Percentiles rank a stretch among this genome's conserved stretches.
phyloP scores from a whole-genome alignment of 2,797 vertebrate genomes.

The Sebastolobus alascanus region DNA sequence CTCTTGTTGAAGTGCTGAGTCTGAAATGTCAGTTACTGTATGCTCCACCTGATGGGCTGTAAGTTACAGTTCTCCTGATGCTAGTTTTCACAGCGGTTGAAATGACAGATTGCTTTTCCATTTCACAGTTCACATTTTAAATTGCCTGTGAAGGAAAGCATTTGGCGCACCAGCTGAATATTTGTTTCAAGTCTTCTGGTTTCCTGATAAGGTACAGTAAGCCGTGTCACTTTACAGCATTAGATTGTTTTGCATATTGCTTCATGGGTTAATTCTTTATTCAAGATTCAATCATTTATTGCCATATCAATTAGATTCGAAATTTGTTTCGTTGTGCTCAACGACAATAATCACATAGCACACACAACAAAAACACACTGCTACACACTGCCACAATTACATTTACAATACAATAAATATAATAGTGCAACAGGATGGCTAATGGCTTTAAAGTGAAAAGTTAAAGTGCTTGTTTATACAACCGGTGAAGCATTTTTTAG shows the following conservation, averaged over 20 bases:
- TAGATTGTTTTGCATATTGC: conserved; percentile 1
- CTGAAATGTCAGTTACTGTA: conserved; percentile 46
- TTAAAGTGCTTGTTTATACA: too few species aligned
- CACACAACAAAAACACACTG: too few species aligned
- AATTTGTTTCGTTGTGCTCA: too few species aligned
- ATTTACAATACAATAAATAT: too few species aligned
- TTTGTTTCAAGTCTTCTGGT: conserved; percentile 32
- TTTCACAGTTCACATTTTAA: conserved; percentile 58
- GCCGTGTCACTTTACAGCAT: conserved; percentile 10
- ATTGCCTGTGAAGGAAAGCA: conserved; percentile 48
- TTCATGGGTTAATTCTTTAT: conserved; percentile 1
- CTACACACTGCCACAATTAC: too few species aligned
- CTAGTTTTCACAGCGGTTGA: conserved; percentile 54
- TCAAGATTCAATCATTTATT: not conserved
- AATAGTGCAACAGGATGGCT: too few species aligned
- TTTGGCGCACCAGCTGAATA: conserved; percentile 37
- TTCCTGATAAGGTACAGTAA: conserved; percentile 39
- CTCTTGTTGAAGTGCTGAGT: conserved; percentile 49
- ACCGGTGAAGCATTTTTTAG: not conserved
- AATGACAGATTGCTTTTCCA: conserved; percentile 62
- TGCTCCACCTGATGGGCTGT: conserved; percentile 45
- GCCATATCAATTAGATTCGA: too few species aligned
- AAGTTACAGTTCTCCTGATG: conserved; percentile 46
- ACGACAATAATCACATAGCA: too few species aligned
- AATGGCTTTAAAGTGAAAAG: too few species aligned